Conservation (phyloP, 2,797 vertebrate species). For the Notamacropus eugenii region DNA sequence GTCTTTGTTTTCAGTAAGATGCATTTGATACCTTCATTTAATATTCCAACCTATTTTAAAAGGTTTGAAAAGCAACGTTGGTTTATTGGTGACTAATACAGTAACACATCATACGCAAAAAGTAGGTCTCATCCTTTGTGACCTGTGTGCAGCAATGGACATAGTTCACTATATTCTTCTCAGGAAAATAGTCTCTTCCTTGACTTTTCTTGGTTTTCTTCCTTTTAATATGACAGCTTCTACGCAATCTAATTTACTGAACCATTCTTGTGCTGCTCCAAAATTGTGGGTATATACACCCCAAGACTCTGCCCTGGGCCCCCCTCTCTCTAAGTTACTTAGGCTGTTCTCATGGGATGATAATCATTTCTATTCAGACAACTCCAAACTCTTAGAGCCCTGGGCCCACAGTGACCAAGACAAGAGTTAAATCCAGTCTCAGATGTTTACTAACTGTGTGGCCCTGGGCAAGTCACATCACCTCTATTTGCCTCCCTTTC, state of each 20-base stretch:
- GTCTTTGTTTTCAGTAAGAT: background rate
- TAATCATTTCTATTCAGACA: background rate
- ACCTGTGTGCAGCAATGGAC: background rate
- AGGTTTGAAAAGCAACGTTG: background rate
- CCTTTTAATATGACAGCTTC: background rate
- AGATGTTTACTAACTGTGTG: background rate
- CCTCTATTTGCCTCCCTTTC: background rate
- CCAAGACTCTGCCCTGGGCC: background rate
- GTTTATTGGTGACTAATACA: background rate
- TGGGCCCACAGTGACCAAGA: background rate
- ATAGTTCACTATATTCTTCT: too few relatives aligned
- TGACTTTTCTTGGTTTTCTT: background rate
- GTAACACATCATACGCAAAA: background rate
- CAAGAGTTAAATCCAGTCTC: background rate
- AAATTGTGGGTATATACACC: background rate
- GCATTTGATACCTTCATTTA: conserved; percentile 36
- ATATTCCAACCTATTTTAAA: conserved; percentile 40
- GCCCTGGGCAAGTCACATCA: background rate
- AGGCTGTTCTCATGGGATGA: background rate
- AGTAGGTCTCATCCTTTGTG: background rate
- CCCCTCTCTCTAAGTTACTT: background rate
- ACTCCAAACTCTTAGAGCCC: background rate
- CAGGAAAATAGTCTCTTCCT: background rate
- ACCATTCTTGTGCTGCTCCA: background rate
- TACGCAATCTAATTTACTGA: background rate